phyloP scores from a whole-genome alignment of 2,113 vertebrate genomes.

The Brachyhypopomus gauderio region DNA sequence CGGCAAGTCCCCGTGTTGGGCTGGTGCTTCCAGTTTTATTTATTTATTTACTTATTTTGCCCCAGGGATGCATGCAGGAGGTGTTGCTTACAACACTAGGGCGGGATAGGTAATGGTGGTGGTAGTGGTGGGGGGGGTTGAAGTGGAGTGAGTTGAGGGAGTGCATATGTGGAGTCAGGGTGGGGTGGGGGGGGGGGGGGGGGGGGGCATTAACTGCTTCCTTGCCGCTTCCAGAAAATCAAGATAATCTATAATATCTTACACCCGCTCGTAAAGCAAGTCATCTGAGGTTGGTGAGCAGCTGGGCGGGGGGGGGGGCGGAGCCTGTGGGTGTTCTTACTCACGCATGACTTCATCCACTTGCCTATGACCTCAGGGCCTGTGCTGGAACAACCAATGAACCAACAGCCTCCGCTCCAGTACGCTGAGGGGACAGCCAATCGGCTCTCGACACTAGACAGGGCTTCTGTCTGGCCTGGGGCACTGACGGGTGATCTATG shows the following conservation, averaged over 20 bases:
- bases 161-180: no score
- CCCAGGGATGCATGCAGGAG: conserved; percentile 53
- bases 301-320: conserved; percentile 11
- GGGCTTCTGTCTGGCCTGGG: not conserved
- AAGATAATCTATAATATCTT: conserved; percentile 38
- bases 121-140: not conserved
- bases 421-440: not conserved
- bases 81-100: conserved; percentile 48
- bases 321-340: conserved; percentile 23
- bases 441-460: not conserved
- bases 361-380: not conserved
- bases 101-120: no score
- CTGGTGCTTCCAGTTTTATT: conserved; percentile 52
- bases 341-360: conserved; percentile 18
- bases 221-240: conserved; percentile 52
- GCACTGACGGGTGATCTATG: not conserved
- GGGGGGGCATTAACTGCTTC: conserved; percentile 25
- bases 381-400: not conserved
- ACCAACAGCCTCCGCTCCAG: not conserved
- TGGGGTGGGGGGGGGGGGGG: not conserved
- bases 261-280: conserved; percentile 38
- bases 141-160: no score
- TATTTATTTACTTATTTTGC: conserved; percentile 46
- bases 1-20: conserved; percentile 48
- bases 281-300: conserved; percentile 36